Evolutionary conservation across 2,113 vertebrate genomes (phyloP).

Genomic region (Ctenomys sociabilis): DNA sequence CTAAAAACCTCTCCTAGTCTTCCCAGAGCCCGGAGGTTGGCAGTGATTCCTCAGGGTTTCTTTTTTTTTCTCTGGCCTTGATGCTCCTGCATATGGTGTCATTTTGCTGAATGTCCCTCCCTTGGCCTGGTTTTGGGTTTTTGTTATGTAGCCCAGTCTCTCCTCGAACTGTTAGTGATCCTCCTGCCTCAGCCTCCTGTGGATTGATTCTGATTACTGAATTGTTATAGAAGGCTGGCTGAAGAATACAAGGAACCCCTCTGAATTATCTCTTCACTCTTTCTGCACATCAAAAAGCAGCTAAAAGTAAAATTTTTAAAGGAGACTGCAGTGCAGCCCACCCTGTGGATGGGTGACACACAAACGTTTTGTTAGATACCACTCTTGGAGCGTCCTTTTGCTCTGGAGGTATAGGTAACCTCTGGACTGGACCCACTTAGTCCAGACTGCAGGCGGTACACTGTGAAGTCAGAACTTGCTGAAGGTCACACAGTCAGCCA

Average conservation of each 20-base stretch:
- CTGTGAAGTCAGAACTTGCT: background rate
- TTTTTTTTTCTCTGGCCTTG: background rate
- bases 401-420: rapidly evolving
- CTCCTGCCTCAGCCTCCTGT: background rate
- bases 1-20: background rate
- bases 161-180: background rate
- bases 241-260: background rate
- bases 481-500: background rate
- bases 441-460: background rate
- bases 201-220: background rate
- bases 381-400: background rate
- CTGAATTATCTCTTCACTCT: conserved; percentile 6
- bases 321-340: background rate
- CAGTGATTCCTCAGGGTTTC: background rate
- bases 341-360: background rate
- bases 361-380: background rate
- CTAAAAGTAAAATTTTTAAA: background rate
- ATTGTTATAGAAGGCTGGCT: background rate
- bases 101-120: no score
- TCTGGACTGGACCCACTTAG: background rate
- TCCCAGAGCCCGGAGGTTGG: rapidly evolving
- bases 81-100: no score
- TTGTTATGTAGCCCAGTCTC: background rate
- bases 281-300: conserved; percentile 24
- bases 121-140: background rate